Base-by-base conservation (phyloP, 1,140 invertebrate genomes). In the Eubasilissa regina region DNA sequence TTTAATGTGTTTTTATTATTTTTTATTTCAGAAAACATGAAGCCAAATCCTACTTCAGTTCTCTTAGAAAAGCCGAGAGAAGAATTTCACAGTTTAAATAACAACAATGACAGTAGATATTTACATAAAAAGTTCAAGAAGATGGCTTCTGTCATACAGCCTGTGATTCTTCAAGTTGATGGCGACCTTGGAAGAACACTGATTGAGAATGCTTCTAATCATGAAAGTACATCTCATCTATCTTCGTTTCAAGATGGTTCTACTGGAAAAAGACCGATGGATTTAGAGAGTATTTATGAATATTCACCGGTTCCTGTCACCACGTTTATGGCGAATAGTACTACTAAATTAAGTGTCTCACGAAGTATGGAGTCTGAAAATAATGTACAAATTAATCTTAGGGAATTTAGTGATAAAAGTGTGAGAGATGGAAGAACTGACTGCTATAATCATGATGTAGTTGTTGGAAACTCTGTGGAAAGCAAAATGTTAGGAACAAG, bases 51-150 rank as follows among this genome's bases (percentile, higher is more conserved):
- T 7, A 51, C 44, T n/a, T 45, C 56, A 12, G 48, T 74, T 21
- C 58, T 70, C 35, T 45, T 72, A 56, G 75, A 80, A 47, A 80
- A 73, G 55, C 78, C 78, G 43, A 75, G 70, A 44, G 78, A 82
- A 78, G 78, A 80, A 45, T 80, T 80, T 58, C 81, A 78, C 62
- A 60, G 66, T 45, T 66, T 80, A 60, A 87, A 86, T 83, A 90
- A 91, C 82, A 92, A 91, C 89, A 92, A 91, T 89, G 92, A 93
- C 85, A 91, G 92, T 83, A 94, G 93, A 84, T 97, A 97, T 89
- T 90, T 95, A 87, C 95, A 97, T 86, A 97, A 97, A 86, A 97
- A 97, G 86, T 97, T 97, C 87, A 96, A 97, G 88, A 96, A 96
- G 86, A 92, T 95, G 89, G 93, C 94, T 81, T 94, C 93, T 90